phyloP scores from a whole-genome alignment of 2,888 invertebrate species.

The Drosophila pseudotakahashii region DNA sequence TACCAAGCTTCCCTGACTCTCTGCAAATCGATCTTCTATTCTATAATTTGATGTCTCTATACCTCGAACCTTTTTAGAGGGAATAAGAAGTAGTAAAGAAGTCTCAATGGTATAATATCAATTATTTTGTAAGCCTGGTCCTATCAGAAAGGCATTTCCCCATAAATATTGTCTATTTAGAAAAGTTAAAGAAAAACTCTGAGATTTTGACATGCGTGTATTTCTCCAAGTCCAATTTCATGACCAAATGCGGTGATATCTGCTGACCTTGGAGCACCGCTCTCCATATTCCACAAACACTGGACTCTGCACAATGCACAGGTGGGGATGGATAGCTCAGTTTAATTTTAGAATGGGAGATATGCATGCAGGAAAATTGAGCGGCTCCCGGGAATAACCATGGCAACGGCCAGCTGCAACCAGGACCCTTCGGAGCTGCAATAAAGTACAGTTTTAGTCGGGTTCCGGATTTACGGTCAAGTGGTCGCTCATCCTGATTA shows the following conservation, averaged over 20 bases:
- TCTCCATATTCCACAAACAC: not conserved
- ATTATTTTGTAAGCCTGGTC: no score
- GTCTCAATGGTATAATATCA: no score
- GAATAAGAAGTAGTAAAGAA: no score
- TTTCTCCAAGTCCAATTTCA: not conserved
- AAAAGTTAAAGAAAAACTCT: no score
- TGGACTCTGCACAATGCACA: not conserved
- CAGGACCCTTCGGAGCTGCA: not conserved
- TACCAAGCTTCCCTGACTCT: no score
- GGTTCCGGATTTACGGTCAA: not conserved
- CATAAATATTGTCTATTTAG: no score
- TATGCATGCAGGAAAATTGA: slow-evolving; percentile 12
- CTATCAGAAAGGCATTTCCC: no score
- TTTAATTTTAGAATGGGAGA: slow-evolving; percentile 33
- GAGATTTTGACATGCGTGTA: no score
- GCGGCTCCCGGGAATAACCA: slow-evolving; percentile 41
- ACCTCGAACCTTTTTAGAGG: no score
- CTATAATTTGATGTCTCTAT: no score
- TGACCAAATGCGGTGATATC: no score
- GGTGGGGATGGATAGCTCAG: slow-evolving; percentile 17
- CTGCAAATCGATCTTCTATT: no score
- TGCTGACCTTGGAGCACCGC: not conserved
- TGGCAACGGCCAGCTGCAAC: slow-evolving; percentile 55
- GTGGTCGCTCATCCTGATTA: slow-evolving; percentile 7
- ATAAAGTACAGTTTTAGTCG: slow-evolving; percentile 12